phyloP scores from a whole-genome alignment of 2,797 vertebrate genomes.

The Sorex maritimensis region DNA sequence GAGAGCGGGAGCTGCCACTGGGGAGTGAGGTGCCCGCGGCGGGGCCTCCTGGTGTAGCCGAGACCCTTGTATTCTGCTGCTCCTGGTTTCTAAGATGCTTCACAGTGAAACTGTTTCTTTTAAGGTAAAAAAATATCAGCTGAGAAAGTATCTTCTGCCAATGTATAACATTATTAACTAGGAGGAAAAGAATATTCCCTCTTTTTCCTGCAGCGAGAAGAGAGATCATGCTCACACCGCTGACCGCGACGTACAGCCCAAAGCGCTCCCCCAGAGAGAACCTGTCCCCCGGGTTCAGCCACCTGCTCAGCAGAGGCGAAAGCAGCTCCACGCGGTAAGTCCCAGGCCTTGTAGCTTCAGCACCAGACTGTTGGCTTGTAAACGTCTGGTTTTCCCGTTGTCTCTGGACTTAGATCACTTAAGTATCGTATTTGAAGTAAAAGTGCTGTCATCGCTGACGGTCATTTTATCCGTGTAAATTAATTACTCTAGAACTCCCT shows the following conservation, averaged over 20 bases:
- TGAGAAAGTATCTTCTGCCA: slow-evolving; percentile 14
- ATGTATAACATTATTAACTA: neutral
- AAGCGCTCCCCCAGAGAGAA: slow-evolving; percentile 98
- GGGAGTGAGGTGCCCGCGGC: neutral
- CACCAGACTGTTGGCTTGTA: slow-evolving; percentile 7
- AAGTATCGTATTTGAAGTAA: slow-evolving; percentile 4
- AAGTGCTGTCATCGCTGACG: neutral
- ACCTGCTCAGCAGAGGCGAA: slow-evolving; percentile 92
- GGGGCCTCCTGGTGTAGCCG: neutral
- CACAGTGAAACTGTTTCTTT: slow-evolving; percentile 30
- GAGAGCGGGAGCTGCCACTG: neutral
- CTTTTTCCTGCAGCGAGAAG: slow-evolving; percentile 93
- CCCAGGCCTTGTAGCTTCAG: slow-evolving; percentile 46
- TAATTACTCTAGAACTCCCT: neutral
- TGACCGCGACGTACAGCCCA: slow-evolving; percentile 96
- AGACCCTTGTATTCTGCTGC: slow-evolving; percentile 25
- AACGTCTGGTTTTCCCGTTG: slow-evolving; percentile 12
- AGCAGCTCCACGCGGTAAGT: slow-evolving; percentile 86
- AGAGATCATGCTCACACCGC: slow-evolving; percentile 94
- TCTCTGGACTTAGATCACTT: slow-evolving; percentile 25
- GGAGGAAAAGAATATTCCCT: slow-evolving; percentile 66
- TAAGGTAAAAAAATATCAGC: neutral
- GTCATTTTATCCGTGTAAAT: slow-evolving; percentile 25
- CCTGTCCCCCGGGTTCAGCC: slow-evolving; percentile 96
- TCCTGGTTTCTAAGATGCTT: slow-evolving; percentile 16